Conservation (phyloP, 2,888 invertebrate species). For the Nephrotoma appendiculata region DNA sequence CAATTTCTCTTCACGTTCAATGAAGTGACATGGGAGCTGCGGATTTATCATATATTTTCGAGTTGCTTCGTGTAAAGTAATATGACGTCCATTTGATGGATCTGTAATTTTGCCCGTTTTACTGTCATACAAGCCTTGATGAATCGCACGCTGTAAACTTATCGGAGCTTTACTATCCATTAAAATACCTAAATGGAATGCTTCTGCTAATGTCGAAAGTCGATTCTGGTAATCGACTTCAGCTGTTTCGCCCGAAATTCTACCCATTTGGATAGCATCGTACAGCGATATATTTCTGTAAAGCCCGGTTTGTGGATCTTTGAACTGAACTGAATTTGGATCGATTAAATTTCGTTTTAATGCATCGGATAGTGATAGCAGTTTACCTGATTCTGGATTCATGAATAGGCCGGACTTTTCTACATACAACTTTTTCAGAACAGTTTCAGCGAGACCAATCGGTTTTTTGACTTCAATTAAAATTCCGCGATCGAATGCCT, state of each 20-base stretch:
- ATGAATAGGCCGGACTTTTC: constrained; percentile 66
- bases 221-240: constrained; percentile 45
- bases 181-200: constrained; percentile 64
- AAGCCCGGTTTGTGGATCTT: constrained; percentile 58
- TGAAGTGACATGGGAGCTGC: constrained; percentile 64
- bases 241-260: constrained; percentile 57
- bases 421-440: constrained; percentile 67
- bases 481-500: constrained; percentile 72
- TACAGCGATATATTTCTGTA: constrained; percentile 64
- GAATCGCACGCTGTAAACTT: constrained; percentile 69
- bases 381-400: constrained; percentile 64
- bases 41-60: constrained; percentile 68
- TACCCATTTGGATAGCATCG: constrained; percentile 61
- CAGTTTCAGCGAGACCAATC: constrained; percentile 64
- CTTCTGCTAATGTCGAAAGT: constrained; percentile 57
- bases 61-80: constrained; percentile 73
- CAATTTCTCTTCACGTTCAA: constrained; percentile 56
- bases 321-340: constrained; percentile 67
- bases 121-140: constrained; percentile 74
- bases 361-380: constrained; percentile 68
- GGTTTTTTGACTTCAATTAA: constrained; percentile 70
- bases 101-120: constrained; percentile 69
- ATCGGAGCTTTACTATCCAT: constrained; percentile 69
- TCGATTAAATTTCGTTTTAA: constrained; percentile 69
- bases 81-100: constrained; percentile 58